Conservation (phyloP, 2,113 vertebrate species). For the Zosterops japonicus region DNA sequence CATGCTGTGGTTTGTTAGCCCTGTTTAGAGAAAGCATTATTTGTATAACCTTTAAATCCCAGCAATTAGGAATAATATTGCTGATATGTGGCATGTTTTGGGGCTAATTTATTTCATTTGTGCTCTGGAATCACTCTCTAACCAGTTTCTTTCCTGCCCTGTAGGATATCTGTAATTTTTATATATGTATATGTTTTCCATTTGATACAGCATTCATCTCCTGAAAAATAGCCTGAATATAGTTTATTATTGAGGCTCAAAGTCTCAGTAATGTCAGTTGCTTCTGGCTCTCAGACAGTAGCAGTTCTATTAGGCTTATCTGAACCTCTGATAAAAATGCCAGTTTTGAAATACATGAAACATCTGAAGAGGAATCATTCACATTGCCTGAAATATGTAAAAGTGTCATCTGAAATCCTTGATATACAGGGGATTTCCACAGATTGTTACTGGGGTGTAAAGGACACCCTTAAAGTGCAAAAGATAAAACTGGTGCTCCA, state of each 20-base stretch:
- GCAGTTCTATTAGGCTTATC: not conserved
- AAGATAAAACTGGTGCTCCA: not conserved
- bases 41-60: not conserved
- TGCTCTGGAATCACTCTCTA: not conserved
- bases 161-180: not conserved
- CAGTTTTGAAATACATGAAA: not conserved
- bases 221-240: not conserved
- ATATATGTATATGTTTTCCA: not conserved
- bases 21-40: not conserved
- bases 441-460: not conserved
- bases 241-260: not conserved
- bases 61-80: not conserved
- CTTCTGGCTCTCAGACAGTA: not conserved
- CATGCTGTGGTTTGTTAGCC: not conserved
- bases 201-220: not conserved
- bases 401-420: not conserved
- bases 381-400: not conserved
- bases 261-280: not conserved
- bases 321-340: not conserved
- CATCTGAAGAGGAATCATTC: not conserved
- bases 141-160: not conserved
- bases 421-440: not conserved
- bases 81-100: not conserved
- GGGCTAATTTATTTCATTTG: not conserved
- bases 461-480: not conserved